A percentile compares a stretch with the other conserved stretches of the same genome.
phyloP scores from a whole-genome alignment of 2,797 vertebrate genomes.

The Aphelocoma californica region DNA sequence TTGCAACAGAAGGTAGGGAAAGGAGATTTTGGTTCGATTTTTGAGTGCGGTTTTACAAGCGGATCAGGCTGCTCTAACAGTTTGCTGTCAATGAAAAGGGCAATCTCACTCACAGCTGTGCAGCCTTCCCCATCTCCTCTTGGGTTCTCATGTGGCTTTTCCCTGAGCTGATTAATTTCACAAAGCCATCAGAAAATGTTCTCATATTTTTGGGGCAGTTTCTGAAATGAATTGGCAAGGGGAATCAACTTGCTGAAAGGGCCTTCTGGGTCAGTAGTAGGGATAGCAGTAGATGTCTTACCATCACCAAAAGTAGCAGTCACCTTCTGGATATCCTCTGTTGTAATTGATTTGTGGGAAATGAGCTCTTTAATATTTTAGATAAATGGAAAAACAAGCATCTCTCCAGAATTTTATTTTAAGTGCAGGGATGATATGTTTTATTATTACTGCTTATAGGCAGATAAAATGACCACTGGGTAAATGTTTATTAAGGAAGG shows the following conservation, averaged over 20 bases:
- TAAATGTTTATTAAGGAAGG: constrained; percentile 4
- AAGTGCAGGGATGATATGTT: background rate
- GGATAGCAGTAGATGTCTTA: background rate
- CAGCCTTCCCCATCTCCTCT: background rate
- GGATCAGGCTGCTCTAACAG: background rate
- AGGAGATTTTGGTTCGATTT: background rate
- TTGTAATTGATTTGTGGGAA: constrained; percentile 37
- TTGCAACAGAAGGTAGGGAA: background rate
- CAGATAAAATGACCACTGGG: background rate
- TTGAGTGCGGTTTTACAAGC: background rate
- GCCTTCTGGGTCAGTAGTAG: background rate
- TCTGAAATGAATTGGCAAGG: background rate
- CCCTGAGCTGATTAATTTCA: background rate
- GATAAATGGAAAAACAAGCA: background rate
- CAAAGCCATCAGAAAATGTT: background rate
- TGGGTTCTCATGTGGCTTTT: background rate
- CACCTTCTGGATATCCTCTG: background rate
- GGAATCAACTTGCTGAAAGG: background rate
- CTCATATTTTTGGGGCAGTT: background rate
- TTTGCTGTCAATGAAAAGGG: background rate
- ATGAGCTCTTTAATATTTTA: constrained; percentile 41
- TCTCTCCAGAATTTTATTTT: background rate
- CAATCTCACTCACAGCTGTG: background rate
- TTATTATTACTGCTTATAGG: constrained; percentile 6
- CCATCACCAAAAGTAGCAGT: background rate